Evolutionary conservation across 2,797 vertebrate genomes (phyloP).

Genomic region (Gymnodraco acuticeps): DNA sequence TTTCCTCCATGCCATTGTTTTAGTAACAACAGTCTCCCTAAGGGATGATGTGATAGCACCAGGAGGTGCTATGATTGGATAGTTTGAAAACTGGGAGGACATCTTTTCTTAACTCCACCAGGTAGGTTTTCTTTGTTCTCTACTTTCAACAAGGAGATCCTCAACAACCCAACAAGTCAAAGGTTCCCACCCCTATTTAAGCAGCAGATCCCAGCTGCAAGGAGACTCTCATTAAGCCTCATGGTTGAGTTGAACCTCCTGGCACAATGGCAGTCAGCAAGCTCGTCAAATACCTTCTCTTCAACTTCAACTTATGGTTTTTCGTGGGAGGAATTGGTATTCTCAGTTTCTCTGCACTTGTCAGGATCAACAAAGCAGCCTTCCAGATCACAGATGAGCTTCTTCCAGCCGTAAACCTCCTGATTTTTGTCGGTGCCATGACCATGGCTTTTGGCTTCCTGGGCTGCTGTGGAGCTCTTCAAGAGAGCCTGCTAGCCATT

Average conservation of each 20-base stretch:
- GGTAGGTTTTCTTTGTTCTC: constrained; percentile 15
- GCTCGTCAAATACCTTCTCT: constrained; percentile 29
- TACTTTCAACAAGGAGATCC: neutral
- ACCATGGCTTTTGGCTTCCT: constrained; percentile 85
- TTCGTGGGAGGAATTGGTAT: constrained; percentile 20
- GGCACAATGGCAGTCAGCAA: constrained; percentile 25
- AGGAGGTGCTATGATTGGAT: neutral
- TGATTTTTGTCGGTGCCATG: constrained; percentile 77
- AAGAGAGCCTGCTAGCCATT: constrained; percentile 83
- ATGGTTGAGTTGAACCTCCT: no score
- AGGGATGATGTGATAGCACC: neutral
- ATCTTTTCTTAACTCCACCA: no score
- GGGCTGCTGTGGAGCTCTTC: constrained; percentile 14
- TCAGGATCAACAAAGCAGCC: neutral
- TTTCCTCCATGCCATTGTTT: neutral
- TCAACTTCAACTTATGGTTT: constrained; percentile 41
- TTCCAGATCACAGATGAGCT: constrained; percentile 13
- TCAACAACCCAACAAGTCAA: neutral
- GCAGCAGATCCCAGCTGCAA: neutral
- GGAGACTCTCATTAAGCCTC: neutral
- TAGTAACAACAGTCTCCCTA: neutral
- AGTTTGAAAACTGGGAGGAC: neutral
- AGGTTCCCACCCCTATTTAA: constrained; percentile 6
- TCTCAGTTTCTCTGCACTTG: neutral
- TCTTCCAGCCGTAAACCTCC: constrained; percentile 41